Evolutionary conservation across 1,140 invertebrate genomes (phyloP), one percentile per base, ranked within the genome.

Genomic region (Heliothis subflexa): DNA sequence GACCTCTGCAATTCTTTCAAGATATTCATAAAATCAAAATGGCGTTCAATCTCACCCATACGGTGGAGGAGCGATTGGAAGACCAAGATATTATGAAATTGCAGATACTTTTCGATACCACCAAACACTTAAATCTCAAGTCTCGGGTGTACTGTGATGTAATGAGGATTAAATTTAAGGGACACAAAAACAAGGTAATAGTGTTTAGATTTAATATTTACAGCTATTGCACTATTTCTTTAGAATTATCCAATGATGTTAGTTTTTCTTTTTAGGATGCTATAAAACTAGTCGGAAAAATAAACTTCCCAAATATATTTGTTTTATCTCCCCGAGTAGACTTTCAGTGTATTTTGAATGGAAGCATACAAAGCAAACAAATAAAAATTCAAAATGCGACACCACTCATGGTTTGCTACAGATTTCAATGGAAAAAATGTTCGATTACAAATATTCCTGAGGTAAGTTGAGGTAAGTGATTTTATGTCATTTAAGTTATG

Each of bases 31-130:
- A 91, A 86, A 92, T 94, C 45, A 94, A 94, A 88, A 83, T 83
- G 57, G 88, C 87, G 28, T 93, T 93, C 81, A 86, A 89, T 79
- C 80, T 91, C 9, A 93, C 88, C 12, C 81, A 91, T 70, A 28
- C 70, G 13, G 72, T 94, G 7, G 90, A 93, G 81, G 86, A 93
- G 80, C 76, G 80, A 11, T 83, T 94, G 55, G 88, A 93, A 82
- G 91, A 94, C 83, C 89, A 92, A 83, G 92, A 93, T 82, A 74
- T 89, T 61, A 93, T 94, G 89, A 93, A 93, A 81, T 62, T 94
- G 75, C 93, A 94, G 79, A 83, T 92, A 78, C 71, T 94, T 28
- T 93, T 94, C 71, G 93, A 94, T 76, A 93, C 90, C 4, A 92
- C 89, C 1, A 92, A 92, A 83, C 93, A 94, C 84, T 62, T 81